These are phyloP conservation scores for Cosmorhoe ocellata DNA, from an alignment of 2,888 invertebrate genomes.

Conservation along the genomic window DNA sequence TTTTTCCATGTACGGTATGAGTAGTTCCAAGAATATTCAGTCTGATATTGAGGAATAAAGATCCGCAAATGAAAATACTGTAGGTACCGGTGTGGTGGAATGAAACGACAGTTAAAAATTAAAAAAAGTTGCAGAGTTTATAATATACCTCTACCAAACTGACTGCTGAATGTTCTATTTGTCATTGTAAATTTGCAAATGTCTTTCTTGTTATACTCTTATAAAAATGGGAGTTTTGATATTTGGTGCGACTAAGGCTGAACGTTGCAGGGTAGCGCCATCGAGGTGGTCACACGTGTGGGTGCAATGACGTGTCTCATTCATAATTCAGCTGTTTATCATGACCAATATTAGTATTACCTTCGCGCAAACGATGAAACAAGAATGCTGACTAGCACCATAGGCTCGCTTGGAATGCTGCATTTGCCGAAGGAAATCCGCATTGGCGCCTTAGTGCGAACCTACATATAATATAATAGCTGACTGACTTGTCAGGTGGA, in stretches of 20 bases:
- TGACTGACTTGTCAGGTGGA: constrained; percentile 43
- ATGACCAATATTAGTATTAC: constrained; percentile 45
- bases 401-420: constrained; percentile 71
- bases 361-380: constrained; percentile 56
- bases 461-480: constrained; percentile 50
- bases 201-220: no score
- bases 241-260: no score
- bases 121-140: no score
- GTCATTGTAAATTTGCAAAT: no score
- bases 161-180: no score
- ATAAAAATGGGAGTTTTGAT: no score
- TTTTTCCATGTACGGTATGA: constrained; percentile 64
- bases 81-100: constrained; percentile 50
- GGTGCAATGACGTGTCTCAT: constrained; percentile 59
- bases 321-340: constrained; percentile 68
- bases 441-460: constrained; percentile 65
- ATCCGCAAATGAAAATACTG: constrained; percentile 40
- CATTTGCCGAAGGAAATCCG: constrained; percentile 78
- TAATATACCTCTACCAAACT: no score
- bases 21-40: constrained; percentile 51
- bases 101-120: constrained; percentile 60
- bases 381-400: constrained; percentile 63
- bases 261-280: constrained; percentile 16
- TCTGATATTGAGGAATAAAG: constrained; percentile 48
- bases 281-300: constrained; percentile 29